A percentile compares a stretch with the other conserved stretches of the same genome.
Evolutionary conservation across 1,140 invertebrate species (phyloP).

Genomic region (Anagrus nilaparvatae): DNA sequence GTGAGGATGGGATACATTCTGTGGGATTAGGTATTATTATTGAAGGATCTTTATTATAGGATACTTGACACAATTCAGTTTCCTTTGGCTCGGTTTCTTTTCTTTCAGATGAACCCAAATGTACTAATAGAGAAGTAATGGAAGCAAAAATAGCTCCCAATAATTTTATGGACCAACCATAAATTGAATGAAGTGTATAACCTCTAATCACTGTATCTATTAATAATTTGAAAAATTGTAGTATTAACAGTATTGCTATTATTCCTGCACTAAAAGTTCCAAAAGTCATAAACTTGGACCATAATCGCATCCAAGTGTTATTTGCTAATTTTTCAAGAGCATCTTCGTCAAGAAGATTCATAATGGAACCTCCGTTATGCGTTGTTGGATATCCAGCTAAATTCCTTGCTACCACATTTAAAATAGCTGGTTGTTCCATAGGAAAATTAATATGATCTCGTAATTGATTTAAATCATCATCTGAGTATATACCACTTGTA

Average conservation of each 20-base stretch:
- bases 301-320: background rate
- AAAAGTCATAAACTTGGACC: slow-evolving; percentile 8
- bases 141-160: background rate
- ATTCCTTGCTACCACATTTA: slow-evolving; percentile 7
- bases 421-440: slow-evolving; percentile 6
- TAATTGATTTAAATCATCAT: slow-evolving; percentile 10
- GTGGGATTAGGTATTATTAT: too few species aligned
- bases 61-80: too few species aligned
- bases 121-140: too few species aligned
- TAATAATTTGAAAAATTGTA: slow-evolving; percentile 4
- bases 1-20: too few species aligned
- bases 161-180: slow-evolving; percentile 10
- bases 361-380: background rate
- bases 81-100: too few species aligned
- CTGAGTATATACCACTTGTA: slow-evolving; percentile 7
- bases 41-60: too few species aligned
- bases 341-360: slow-evolving; percentile 8
- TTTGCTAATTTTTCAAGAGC: slow-evolving; percentile 3
- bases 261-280: slow-evolving; percentile 7
- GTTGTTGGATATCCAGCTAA: background rate
- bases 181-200: slow-evolving; percentile 8
- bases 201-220: slow-evolving; percentile 5
- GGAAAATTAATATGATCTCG: slow-evolving; percentile 15
- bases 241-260: slow-evolving; percentile 1
- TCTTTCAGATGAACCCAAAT: too few species aligned